Evolutionary conservation across 1,140 invertebrate species (phyloP).

Genomic region (Hypsibius dujardini): DNA sequence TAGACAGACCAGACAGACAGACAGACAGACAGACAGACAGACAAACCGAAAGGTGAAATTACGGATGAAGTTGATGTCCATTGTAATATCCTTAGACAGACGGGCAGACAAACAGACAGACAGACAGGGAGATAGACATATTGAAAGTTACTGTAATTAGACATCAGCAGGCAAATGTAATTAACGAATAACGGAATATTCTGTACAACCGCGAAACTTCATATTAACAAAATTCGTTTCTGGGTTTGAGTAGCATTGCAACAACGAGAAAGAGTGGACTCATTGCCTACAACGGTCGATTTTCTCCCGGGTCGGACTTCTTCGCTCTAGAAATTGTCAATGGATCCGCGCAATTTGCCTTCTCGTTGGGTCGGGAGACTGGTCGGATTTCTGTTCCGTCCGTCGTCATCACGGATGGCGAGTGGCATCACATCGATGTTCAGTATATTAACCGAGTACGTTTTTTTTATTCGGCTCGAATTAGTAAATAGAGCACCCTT

Average conservation of each 20-base stretch:
- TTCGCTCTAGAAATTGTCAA: slow-evolving; percentile 66
- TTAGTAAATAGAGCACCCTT: background rate
- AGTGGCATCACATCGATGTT: slow-evolving; percentile 78
- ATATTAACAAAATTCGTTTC: background rate
- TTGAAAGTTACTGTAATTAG: too few relatives aligned
- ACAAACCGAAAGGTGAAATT: too few relatives aligned
- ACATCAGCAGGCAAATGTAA: background rate
- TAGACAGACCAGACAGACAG: too few relatives aligned
- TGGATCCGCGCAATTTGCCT: slow-evolving; percentile 62
- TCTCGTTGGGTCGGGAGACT: slow-evolving; percentile 61
- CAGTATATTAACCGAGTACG: slow-evolving; percentile 64
- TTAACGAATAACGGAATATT: too few relatives aligned
- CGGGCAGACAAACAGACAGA: too few relatives aligned
- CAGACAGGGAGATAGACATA: too few relatives aligned
- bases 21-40: too few relatives aligned
- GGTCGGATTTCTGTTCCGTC: slow-evolving; percentile 43
- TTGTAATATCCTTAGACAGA: too few relatives aligned
- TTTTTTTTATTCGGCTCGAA: slow-evolving; percentile 18
- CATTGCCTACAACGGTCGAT: slow-evolving; percentile 80
- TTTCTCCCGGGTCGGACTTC: slow-evolving; percentile 87
- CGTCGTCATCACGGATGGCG: slow-evolving; percentile 61
- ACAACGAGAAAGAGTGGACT: slow-evolving; percentile 64
- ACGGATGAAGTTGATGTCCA: too few relatives aligned
- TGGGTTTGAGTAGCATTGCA: slow-evolving; percentile 48
- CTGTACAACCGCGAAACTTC: too few relatives aligned